Evolutionary conservation across 2,797 vertebrate genomes (phyloP).

Genomic region (Acanthurus lineatus): DNA sequence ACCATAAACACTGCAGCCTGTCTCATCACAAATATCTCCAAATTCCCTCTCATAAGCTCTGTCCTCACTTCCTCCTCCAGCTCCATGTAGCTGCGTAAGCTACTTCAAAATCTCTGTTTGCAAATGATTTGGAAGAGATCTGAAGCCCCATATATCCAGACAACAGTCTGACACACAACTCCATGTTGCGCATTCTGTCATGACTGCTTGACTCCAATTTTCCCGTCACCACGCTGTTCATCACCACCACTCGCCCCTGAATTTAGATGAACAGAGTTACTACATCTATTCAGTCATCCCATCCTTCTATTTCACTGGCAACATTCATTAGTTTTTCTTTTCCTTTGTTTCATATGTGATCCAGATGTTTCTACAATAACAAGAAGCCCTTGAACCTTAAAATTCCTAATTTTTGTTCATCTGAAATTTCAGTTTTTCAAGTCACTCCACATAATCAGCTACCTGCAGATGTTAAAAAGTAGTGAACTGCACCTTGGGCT

Average conservation of each 20-base stretch:
- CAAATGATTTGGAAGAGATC: conserved; percentile 29
- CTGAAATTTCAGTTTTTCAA: background rate
- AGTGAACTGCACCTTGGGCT: background rate
- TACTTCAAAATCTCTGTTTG: conserved; percentile 50
- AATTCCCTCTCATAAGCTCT: conserved; percentile 42
- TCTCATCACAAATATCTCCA: conserved; percentile 23
- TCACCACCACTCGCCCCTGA: conserved; percentile 26
- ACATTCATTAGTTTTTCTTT: background rate
- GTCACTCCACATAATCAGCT: conserved; percentile 6
- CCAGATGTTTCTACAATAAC: background rate
- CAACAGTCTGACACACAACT: conserved; percentile 28
- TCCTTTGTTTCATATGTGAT: conserved; percentile 1
- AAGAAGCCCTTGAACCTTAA: conserved; percentile 4
- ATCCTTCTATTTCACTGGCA: background rate
- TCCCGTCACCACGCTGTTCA: conserved; percentile 33
- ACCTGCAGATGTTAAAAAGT: background rate
- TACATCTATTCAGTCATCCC: conserved; percentile 29
- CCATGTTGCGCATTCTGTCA: conserved; percentile 34
- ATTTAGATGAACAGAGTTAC: conserved; percentile 33
- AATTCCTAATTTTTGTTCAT: conserved; percentile 6
- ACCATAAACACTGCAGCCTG: conserved; percentile 37
- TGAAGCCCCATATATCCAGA: conserved; percentile 44
- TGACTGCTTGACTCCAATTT: conserved; percentile 37
- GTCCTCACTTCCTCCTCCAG: conserved; percentile 25
- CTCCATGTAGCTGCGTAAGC: conserved; percentile 25